Evolutionary conservation across 2,113 vertebrate genomes (phyloP), one percentile per base, ranked within the genome.

Genomic region (Ochotona princeps): DNA sequence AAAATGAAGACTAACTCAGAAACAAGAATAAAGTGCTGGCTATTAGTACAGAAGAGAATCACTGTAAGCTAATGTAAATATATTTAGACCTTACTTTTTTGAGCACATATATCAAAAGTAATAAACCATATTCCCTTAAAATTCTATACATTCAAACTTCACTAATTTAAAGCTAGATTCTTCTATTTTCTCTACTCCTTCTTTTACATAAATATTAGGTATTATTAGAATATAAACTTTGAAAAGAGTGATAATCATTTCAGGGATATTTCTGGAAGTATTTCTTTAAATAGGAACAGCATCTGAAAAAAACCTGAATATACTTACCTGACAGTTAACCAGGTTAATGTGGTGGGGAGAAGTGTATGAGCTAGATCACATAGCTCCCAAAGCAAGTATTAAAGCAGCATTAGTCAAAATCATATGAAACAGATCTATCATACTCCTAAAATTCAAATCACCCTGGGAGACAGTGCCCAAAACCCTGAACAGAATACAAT

Each of bases 381-480:
- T 44, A 17, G 7, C 14, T 90, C 26, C 35, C 26, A 67, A 92
- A 90, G 54, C 57, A 20, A 93, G n/a, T 35, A 38, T 32, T 26
- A 76, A 25, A 87, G 83, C 15, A 84, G 78, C 70, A 66, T 47
- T 85, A 67, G 23, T 81, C 35, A 78, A 83, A 83, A 90, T 88
- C 30, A 85, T 67, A 87, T 8, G 83, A 89, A 93, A 61, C 11
- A 76, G 20, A 94, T 89, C 72, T 83, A 83, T 80, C 70, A 86
- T 13, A 79, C 87, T n/a, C 23, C 30, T 93, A 95, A 90, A 93
- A 91, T 83, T 21, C 91, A 91, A 96, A 63, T 10, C 32, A 93
- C 0, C 47, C 72, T 7, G 32, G 65, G 17, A 66, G n/a, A 47
- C 84, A 3, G 78, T 91, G 78, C 65, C 26, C 26, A 87, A 96